phyloP scores from a whole-genome alignment of 2,888 invertebrate species.

The Acronicta aceris region DNA sequence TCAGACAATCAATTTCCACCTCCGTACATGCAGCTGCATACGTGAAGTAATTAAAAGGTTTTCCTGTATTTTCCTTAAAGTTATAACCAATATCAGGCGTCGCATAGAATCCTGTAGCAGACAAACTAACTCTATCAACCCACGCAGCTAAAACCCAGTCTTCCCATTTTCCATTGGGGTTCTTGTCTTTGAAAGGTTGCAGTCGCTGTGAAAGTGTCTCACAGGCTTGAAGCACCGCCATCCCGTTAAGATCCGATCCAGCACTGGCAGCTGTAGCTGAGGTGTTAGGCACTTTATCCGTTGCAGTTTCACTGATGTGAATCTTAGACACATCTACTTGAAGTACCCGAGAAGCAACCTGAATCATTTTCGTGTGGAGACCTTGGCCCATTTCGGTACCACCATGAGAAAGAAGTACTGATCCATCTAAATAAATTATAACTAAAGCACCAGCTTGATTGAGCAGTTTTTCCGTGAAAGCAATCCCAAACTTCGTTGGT shows the following conservation, averaged over 20 bases:
- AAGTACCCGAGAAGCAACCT: slow-evolving; percentile 94
- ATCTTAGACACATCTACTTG: slow-evolving; percentile 92
- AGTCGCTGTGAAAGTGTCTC: slow-evolving; percentile 92
- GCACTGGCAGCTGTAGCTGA: slow-evolving; percentile 96
- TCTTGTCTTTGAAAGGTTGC: slow-evolving; percentile 92
- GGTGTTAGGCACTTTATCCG: slow-evolving; percentile 97
- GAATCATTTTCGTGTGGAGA: slow-evolving; percentile 98
- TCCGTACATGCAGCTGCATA: slow-evolving; percentile 96
- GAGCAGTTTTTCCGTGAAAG: slow-evolving; percentile 93
- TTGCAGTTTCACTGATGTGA: slow-evolving; percentile 94
- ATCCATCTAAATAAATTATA: slow-evolving; percentile 96
- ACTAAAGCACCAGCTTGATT: slow-evolving; percentile 97
- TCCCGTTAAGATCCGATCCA: slow-evolving; percentile 97
- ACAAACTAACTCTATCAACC: slow-evolving; percentile 93
- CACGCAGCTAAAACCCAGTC: slow-evolving; percentile 95
- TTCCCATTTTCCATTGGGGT: slow-evolving; percentile 95
- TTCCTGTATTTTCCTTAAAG: slow-evolving; percentile 92
- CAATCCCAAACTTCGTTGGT: slow-evolving; percentile 95
- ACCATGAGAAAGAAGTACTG: slow-evolving; percentile 96
- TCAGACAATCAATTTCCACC: slow-evolving; percentile 97
- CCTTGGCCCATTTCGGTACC: slow-evolving; percentile 99
- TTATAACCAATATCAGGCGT: slow-evolving; percentile 93
- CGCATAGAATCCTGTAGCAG: slow-evolving; percentile 95
- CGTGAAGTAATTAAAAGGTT: slow-evolving; percentile 95
- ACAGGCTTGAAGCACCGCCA: slow-evolving; percentile 96